Conservation (phyloP, 2,888 invertebrate genomes). For the Tubulanus polymorphus region DNA sequence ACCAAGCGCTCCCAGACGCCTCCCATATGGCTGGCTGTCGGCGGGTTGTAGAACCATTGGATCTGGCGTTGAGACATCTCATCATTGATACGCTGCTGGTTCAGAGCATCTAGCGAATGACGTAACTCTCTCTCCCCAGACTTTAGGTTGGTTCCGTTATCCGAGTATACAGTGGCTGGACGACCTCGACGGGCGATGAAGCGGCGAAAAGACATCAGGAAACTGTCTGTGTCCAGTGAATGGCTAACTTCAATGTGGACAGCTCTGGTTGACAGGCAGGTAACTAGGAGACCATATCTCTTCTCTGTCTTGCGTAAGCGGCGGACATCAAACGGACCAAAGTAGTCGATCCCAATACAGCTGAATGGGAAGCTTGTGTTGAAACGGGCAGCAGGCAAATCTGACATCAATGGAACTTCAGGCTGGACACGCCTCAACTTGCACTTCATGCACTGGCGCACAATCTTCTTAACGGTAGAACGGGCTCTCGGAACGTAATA, state of each 20-base stretch:
- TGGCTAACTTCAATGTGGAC: constrained; percentile 5
- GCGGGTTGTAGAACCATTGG: constrained; percentile 10
- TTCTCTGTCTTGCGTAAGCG: background rate
- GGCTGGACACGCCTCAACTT: background rate
- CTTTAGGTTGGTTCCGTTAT: constrained; percentile 21
- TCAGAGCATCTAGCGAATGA: too few species aligned
- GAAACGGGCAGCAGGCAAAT: background rate
- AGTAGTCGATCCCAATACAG: constrained; percentile 5
- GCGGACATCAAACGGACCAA: constrained; percentile 5
- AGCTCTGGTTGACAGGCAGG: constrained; percentile 5
- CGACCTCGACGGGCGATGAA: background rate
- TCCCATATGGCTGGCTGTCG: constrained; percentile 9
- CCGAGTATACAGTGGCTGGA: constrained; percentile 1
- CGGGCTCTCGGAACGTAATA: constrained; percentile 2
- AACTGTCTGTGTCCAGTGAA: constrained; percentile 3
- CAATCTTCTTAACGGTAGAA: constrained; percentile 2
- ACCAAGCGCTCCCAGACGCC: constrained; percentile 17
- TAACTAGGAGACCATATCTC: constrained; percentile 5
- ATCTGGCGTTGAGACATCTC: constrained; percentile 4
- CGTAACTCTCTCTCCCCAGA: too few species aligned
- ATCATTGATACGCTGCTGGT: too few species aligned
- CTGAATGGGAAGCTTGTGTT: constrained; percentile 3
- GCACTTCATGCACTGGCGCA: background rate
- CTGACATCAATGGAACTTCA: constrained; percentile 4
- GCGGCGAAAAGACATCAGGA: background rate